Evolutionary conservation across 2,113 vertebrate species (phyloP).

Genomic region (Polypterus bichir): DNA sequence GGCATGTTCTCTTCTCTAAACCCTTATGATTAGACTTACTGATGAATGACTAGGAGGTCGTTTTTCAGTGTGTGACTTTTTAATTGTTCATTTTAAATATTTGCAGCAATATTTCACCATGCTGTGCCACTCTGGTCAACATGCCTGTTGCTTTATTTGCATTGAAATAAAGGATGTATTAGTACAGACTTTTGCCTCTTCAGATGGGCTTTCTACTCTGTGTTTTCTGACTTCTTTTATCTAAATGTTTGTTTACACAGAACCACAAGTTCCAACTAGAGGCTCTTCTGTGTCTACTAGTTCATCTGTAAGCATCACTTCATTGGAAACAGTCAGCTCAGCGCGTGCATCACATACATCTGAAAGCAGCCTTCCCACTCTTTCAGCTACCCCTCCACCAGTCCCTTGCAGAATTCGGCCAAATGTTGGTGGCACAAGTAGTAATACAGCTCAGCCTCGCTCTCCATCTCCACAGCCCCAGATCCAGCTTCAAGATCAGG

Average conservation of each 20-base stretch:
- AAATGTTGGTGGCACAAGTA: constrained; percentile 30
- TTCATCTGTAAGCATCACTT: constrained; percentile 63
- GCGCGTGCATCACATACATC: constrained; percentile 55
- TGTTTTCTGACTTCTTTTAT: background rate
- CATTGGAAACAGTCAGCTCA: constrained; percentile 71
- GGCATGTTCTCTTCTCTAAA: too few species aligned
- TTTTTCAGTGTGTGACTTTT: too few species aligned
- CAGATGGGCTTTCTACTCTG: background rate
- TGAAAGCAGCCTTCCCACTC: constrained; percentile 63
- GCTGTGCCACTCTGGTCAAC: too few species aligned
- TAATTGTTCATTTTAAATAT: too few species aligned
- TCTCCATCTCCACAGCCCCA: constrained; percentile 22
- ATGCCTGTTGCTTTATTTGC: too few species aligned
- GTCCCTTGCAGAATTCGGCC: constrained; percentile 71
- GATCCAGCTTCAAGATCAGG: too few species aligned
- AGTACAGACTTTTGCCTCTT: background rate
- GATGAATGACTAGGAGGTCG: too few species aligned
- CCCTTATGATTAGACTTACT: too few species aligned
- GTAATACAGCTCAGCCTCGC: constrained; percentile 28
- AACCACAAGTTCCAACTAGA: constrained; percentile 41
- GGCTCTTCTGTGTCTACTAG: constrained; percentile 42
- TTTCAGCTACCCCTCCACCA: constrained; percentile 74
- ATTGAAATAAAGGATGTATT: too few species aligned
- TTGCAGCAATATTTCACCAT: too few species aligned
- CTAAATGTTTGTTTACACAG: constrained; percentile 17